Percentiles rank a stretch among this genome's conserved stretches.
phyloP scores from a whole-genome alignment of 2,113 vertebrate species.

The Esox niger region DNA sequence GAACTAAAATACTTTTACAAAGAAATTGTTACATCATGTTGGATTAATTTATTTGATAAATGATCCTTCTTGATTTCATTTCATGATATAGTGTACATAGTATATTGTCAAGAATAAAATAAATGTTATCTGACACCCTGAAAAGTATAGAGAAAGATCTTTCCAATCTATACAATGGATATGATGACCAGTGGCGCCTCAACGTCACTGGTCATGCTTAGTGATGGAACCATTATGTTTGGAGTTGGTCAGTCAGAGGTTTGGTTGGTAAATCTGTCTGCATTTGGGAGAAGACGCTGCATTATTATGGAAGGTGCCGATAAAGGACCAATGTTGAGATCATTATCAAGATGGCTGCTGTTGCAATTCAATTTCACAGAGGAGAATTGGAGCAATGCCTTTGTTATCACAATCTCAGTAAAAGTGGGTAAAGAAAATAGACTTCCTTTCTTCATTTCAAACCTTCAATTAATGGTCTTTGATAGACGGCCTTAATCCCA shows the following conservation, averaged over 20 bases:
- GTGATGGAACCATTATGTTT: constrained; percentile 20
- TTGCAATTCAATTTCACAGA: constrained; percentile 61
- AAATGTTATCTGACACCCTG: too few species aligned
- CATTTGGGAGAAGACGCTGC: constrained; percentile 50
- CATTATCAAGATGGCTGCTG: constrained; percentile 58
- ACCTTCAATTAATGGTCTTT: constrained; percentile 37
- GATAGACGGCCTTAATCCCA: constrained; percentile 22
- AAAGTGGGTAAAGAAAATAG: constrained; percentile 1
- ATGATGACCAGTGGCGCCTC: constrained; percentile 35
- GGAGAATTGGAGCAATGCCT: constrained; percentile 31
- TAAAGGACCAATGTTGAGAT: constrained; percentile 42
- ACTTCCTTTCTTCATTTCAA: constrained; percentile 26
- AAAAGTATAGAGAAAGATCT: too few species aligned
- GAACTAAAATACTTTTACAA: not conserved
- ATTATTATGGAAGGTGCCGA: constrained; percentile 32
- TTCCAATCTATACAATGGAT: not conserved
- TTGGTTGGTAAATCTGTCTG: constrained; percentile 43
- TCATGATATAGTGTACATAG: not conserved
- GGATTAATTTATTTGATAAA: not conserved
- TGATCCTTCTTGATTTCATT: not conserved
- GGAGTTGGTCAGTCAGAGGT: constrained; percentile 35
- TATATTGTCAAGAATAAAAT: not conserved
- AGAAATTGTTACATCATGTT: not conserved
- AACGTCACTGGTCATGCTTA: constrained; percentile 32
- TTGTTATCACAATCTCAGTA: constrained; percentile 15